Percentiles rank a stretch among this genome's conserved stretches.
Evolutionary conservation across 2,113 vertebrate species (phyloP).

Genomic region (Ginglymostoma cirratum): DNA sequence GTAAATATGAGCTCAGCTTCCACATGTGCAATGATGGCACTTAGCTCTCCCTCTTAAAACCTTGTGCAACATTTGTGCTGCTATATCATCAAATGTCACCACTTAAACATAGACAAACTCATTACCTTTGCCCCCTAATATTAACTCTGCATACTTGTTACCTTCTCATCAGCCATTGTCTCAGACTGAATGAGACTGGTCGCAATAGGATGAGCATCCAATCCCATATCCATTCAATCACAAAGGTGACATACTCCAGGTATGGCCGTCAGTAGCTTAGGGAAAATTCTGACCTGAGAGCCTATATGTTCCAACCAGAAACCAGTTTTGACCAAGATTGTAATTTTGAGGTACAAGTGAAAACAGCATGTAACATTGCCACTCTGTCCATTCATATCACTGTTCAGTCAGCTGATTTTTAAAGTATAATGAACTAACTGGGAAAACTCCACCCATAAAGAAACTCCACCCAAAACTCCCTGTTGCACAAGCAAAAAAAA

Average conservation of each 20-base stretch:
- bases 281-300: neutral
- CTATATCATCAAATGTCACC: neutral
- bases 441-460: too few species aligned
- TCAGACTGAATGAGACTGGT: neutral
- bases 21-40: neutral
- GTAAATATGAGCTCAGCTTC: neutral
- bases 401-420: neutral
- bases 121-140: neutral
- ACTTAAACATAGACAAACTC: neutral
- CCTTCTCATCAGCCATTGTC: neutral
- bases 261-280: neutral
- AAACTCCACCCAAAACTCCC: too few species aligned
- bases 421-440: neutral
- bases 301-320: neutral
- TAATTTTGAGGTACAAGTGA: neutral
- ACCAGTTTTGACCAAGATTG: neutral
- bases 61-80: neutral
- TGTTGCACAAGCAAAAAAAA: too few species aligned
- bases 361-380: neutral
- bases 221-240: neutral
- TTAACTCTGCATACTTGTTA: neutral
- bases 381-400: neutral
- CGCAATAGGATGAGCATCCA: neutral
- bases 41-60: neutral
- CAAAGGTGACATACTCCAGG: neutral